These are phyloP conservation scores for Eunapius fragilis DNA, from an alignment of 37 sponge, comb jelly and placozoan genomes.

Conservation along the genomic window DNA sequence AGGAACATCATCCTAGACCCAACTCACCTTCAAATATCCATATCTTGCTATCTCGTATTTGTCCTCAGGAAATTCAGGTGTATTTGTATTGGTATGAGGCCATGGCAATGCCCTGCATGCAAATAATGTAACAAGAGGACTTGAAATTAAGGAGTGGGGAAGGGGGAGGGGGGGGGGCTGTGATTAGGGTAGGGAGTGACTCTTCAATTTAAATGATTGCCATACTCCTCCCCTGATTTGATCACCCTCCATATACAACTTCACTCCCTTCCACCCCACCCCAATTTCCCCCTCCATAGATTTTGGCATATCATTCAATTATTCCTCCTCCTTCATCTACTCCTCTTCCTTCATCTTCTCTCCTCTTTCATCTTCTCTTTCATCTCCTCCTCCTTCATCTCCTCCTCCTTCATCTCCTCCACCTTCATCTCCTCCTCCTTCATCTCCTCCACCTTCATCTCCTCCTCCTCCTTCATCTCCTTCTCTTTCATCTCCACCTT, in stretches of 20 bases:
- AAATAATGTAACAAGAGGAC: not conserved
- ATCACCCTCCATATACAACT: not conserved
- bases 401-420: no score
- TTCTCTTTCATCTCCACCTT: not conserved
- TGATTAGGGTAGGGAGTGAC: not conserved
- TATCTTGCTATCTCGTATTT: constrained; percentile 76
- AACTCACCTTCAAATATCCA: constrained; percentile 67
- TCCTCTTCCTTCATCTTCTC: no score
- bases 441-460: not conserved
- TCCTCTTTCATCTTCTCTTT: no score
- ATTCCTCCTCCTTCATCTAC: not conserved
- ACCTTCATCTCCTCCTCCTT: not conserved
- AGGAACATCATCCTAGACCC: not conserved
- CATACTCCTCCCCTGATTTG: not conserved
- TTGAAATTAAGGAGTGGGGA: not conserved
- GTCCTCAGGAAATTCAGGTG: constrained; percentile 62
- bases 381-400: no score
- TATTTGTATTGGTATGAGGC: constrained; percentile 50
- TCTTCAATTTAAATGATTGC: not conserved
- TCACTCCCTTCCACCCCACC: not conserved
- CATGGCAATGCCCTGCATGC: constrained; percentile 61
- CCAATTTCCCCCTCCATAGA: not conserved
- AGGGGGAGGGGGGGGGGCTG: not conserved
- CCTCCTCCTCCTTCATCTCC: no score
- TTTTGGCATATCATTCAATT: not conserved